Base-by-base conservation (phyloP, 2,888 invertebrate genomes). In the Eristalis pertinax region DNA sequence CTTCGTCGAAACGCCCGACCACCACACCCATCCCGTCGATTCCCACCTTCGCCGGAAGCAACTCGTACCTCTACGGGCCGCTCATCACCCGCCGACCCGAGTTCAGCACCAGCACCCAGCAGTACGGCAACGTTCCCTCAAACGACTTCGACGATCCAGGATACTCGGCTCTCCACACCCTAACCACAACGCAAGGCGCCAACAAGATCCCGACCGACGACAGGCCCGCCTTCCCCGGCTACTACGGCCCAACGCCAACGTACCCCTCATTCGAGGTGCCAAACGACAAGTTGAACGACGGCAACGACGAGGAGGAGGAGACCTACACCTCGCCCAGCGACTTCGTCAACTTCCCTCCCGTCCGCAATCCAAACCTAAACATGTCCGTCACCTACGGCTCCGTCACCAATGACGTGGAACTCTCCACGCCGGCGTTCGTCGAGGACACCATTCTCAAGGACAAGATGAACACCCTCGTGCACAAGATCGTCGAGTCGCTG, bases 401-500 rank as follows among this genome's bases (percentile, higher is more conserved):
- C 4, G 94, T 94, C 1, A 94, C 94, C 65, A 94, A 94, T 65
- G 93, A 95, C 35, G 93, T 94, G 50, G 96, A 96, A 70, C 95
- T 96, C 11, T 96, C 97, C 0, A 97, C 97, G 0, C 97, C 97
- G 0, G 94, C 95, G 0, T 96, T 97, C 92, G 93, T 95, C 13
- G 96, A 97, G 91, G 97, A 97, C 90, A 95, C 95, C 1, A 95
- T 95, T 77, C 92, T 97, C 1, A 96, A 96, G 89, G 95, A 96
- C 58, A 97, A 97, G 92, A 96, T 97, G 93, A 97, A 96, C 90
- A 94, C 96, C 0, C 96, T 97, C 89, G 97, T 97, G 0, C 96
- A 96, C 90, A 97, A 97, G 92, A 96, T 97, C 19, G 97, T 97
- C 11, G 95, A 96, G 88, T 97, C 97, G 24, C 93, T 97, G 1